Percentiles rank a stretch among this genome's conserved stretches.
These are phyloP conservation scores for Polypedilum pembai DNA, from an alignment of 1,140 invertebrate species.

Conservation along the genomic window DNA sequence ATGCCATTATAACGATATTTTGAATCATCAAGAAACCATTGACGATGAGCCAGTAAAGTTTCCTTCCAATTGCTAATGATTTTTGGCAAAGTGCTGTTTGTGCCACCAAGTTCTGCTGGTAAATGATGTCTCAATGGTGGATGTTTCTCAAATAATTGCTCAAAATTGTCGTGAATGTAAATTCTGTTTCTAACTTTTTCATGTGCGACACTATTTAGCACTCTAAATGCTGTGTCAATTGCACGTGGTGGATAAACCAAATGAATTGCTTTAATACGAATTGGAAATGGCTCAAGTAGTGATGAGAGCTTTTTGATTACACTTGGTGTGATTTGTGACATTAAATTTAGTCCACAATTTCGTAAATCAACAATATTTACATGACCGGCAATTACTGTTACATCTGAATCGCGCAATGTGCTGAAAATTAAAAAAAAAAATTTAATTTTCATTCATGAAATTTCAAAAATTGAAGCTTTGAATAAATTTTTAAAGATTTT, in stretches of 20 bases:
- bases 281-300: not conserved
- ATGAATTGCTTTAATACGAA: constrained; percentile 18
- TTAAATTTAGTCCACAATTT: not conserved
- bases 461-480: too few relatives aligned
- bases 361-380: constrained; percentile 14
- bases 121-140: not conserved
- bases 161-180: not conserved
- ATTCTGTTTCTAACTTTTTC: constrained; percentile 20
- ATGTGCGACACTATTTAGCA: not conserved
- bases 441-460: too few relatives aligned
- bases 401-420: constrained; percentile 7
- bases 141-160: not conserved
- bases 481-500: too few relatives aligned
- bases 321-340: constrained; percentile 1
- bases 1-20: not conserved
- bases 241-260: not conserved
- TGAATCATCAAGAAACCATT: constrained; percentile 6
- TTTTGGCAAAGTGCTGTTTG: not conserved
- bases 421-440: not conserved
- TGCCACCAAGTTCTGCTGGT: not conserved
- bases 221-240: not conserved
- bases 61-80: not conserved
- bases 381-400: not conserved
- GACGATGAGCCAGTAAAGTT: not conserved
- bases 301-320: not conserved